Percentiles rank a stretch among this genome's conserved stretches.
These are phyloP conservation scores for Eubucco bourcierii DNA, from an alignment of 2,113 vertebrate species.

Conservation along the genomic window DNA sequence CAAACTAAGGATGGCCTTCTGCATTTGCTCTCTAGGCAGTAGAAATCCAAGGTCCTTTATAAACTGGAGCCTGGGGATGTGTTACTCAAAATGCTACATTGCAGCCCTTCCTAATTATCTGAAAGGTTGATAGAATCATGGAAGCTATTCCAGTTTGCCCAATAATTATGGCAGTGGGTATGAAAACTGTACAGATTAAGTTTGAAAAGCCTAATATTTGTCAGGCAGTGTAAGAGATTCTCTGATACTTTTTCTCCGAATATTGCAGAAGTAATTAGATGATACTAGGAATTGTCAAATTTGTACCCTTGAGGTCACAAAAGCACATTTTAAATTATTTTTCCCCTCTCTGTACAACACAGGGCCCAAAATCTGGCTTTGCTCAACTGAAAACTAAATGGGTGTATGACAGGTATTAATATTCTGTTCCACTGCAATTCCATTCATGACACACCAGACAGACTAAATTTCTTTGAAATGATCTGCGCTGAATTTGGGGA, in stretches of 20 bases:
- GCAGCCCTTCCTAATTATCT: neutral
- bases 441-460: neutral
- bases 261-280: constrained; percentile 9
- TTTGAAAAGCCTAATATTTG: neutral
- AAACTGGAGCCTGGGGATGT: neutral
- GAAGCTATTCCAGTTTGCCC: neutral
- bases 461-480: neutral
- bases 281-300: neutral
- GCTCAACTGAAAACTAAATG: neutral
- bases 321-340: neutral
- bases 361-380: neutral
- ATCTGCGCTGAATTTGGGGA: neutral
- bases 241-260: neutral
- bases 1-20: neutral
- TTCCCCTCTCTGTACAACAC: neutral
- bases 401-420: neutral
- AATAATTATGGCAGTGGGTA: neutral
- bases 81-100: neutral
- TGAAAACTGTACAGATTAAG: neutral
- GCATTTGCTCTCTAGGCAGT: neutral
- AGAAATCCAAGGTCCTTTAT: neutral
- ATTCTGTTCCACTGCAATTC: neutral
- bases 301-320: neutral
- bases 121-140: neutral
- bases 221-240: neutral